These are phyloP conservation scores for Xenentodon cancila DNA, from an alignment of 2,797 vertebrate genomes.

Conservation along the genomic window DNA sequence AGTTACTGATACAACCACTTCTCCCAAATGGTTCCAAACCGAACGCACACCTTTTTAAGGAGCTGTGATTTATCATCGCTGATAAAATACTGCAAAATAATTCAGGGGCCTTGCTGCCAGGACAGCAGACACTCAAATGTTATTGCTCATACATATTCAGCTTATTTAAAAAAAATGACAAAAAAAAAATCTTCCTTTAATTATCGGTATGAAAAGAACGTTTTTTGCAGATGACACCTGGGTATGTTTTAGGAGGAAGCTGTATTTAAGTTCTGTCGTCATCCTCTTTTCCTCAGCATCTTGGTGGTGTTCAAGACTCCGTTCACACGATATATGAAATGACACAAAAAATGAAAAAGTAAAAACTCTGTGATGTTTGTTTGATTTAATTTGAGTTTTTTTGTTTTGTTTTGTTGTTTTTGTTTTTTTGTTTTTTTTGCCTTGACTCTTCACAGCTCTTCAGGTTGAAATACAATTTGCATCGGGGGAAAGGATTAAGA, in stretches of 20 bases:
- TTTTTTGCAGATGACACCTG: slow-evolving; percentile 88
- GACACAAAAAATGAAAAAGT: slow-evolving; percentile 63
- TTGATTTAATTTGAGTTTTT: slow-evolving; percentile 90
- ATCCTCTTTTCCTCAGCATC: slow-evolving; percentile 90
- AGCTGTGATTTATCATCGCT: slow-evolving; percentile 19
- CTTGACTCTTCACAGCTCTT: slow-evolving; percentile 98
- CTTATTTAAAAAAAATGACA: slow-evolving; percentile 91
- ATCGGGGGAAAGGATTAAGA: slow-evolving; percentile 99
- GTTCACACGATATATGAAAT: slow-evolving; percentile 85
- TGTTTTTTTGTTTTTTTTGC: slow-evolving; percentile 92
- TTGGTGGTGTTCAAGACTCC: slow-evolving; percentile 94
- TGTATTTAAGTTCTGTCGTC: slow-evolving; percentile 91
- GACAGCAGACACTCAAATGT: slow-evolving; percentile 87
- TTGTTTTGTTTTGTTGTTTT: slow-evolving; percentile 89
- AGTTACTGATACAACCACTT: slow-evolving; percentile 19
- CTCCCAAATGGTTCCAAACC: too few species aligned
- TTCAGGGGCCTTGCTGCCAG: slow-evolving; percentile 65
- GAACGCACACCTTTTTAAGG: slow-evolving; percentile 2
- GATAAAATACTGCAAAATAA: slow-evolving; percentile 31
- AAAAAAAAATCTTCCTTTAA: slow-evolving; percentile 88
- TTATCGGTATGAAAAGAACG: slow-evolving; percentile 87
- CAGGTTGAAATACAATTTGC: slow-evolving; percentile 98
- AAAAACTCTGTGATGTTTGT: slow-evolving; percentile 87
- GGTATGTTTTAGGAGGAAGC: slow-evolving; percentile 91
- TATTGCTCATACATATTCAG: slow-evolving; percentile 88